Evolutionary conservation across 2,113 vertebrate species (phyloP).

Genomic region (Tringa solitaria): DNA sequence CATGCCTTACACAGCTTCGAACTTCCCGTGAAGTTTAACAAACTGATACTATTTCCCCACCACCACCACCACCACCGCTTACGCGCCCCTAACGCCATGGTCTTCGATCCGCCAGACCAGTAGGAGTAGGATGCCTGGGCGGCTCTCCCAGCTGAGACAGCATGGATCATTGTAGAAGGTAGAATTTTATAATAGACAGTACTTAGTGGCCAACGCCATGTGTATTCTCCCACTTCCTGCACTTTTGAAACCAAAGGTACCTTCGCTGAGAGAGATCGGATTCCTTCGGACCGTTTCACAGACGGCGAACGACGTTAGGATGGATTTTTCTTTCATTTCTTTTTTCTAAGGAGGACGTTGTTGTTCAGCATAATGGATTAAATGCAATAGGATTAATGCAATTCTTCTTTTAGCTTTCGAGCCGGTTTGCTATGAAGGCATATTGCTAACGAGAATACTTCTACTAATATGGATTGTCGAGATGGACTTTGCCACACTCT

Average conservation of each 20-base stretch:
- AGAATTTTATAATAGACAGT: background rate
- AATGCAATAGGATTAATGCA: background rate
- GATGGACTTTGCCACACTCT: slow-evolving; percentile 2
- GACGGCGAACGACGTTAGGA: background rate
- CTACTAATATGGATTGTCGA: background rate
- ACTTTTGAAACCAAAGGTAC: slow-evolving; percentile 78
- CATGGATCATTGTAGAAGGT: background rate
- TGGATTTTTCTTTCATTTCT: background rate
- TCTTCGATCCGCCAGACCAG: background rate
- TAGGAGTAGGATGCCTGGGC: background rate
- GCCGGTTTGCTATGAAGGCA: background rate
- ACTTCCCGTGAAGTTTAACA: slow-evolving; percentile 34
- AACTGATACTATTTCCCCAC: background rate
- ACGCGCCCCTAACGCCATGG: background rate
- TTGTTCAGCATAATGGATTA: background rate
- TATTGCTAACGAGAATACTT: background rate
- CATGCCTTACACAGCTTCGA: slow-evolving; percentile 76
- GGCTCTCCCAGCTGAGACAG: slow-evolving; percentile 14
- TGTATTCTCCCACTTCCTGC: slow-evolving; percentile 57
- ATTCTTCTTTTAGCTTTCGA: background rate
- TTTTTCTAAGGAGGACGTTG: background rate
- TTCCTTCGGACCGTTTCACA: background rate
- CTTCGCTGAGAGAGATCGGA: slow-evolving; percentile 8
- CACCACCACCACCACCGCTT: background rate
- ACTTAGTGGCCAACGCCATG: background rate